Evolutionary conservation across 1,140 invertebrate genomes (phyloP), one percentile per base, ranked within the genome.

Genomic region (Macrocentrus cingulum): DNA sequence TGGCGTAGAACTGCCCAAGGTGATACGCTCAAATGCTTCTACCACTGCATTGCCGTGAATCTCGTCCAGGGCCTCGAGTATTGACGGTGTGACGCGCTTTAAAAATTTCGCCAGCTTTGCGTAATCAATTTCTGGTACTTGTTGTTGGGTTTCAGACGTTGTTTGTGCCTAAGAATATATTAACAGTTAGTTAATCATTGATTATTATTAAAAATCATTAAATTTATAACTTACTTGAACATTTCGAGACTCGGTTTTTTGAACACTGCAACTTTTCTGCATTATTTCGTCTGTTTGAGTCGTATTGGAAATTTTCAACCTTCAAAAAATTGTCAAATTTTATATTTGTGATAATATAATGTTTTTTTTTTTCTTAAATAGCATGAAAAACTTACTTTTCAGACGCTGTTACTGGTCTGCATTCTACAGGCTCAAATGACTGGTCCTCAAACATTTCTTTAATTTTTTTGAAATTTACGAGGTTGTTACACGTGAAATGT

Each of bases 31-130:
- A 54, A 77, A 77, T 45, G 70, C 69, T 34, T 80, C 67, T 55
- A 80, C 79, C 11, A 72, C 72, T 61, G 65, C 66, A 41, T 61
- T 75, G 11, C 70, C 72, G 59, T 77, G 66, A 41, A 70, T 60
- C 60, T 80, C 75, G 56, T 81, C 79, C n/a, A 81, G 66, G 25
- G 69, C 72, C 46, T 75, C 69, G 0, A 81, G 41, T 15, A 81
- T 64, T 32, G 65, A 63, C 22, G 80, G 78, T 16, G 75, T 75
- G 4, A 81, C 71, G 29, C 63, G 68, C 9, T 73, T 75, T 8
- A 81, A 61, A 64, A 81, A 81, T 20, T 63, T 60, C 29, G 71
- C 71, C 15, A 81, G 66, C 59, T 66, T 78, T 5, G 72, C 62
- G 55, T 77, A 72, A 67, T 79, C 71, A 4, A 76, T 67, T 1